Evolutionary conservation across 2,113 vertebrate genomes (phyloP), one percentile per base, ranked within the genome.

Genomic region (Cephalophus harveyi): DNA sequence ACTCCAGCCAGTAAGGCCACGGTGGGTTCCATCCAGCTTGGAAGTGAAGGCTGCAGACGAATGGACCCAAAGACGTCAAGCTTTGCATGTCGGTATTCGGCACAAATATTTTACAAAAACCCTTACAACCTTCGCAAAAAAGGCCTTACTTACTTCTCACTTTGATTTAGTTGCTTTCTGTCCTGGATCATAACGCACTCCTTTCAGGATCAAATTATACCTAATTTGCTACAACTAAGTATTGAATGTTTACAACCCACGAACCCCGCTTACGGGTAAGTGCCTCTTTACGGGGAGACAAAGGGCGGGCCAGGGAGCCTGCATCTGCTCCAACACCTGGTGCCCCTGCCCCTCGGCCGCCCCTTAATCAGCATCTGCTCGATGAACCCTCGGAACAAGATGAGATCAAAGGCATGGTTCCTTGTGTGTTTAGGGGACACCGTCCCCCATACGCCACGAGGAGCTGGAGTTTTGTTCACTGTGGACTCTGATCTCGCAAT

Each of bases 181-280:
- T 46, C 48, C 91, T 79, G n/a, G 40, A 55, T 43, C 59, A 30
- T 6, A 59, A 46, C 8, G 84, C 55, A 71, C 28, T 76, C 67
- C 82, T 81, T 87, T 52, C 57, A 71, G 71, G 52, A 57, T 89
- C 79, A 83, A 91, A 93, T 83, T 91, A 55, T 16, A 91, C 50
- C 67, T 50, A 87, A 48, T 57, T 87, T 76, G 54, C 82, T 55
- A 60, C 28, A 50, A 89, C 60, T 89, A 43, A 93, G 81, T 30
- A 57, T 30, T 78, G 60, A 28, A n/a, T 84, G 62, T 55, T 95
- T 92, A 36, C 57, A 64, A 76, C 1, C 46, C n/a, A 9, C 3
- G 3, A 36, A n/a, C 16, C 7, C 36, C 86, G 67, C 36, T 87
- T 67, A 36, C 19, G 54, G 5, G 1, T 33, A 28, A 64, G 64